A percentile compares a stretch with the other conserved stretches of the same genome.
phyloP scores from a whole-genome alignment of 1,140 invertebrate genomes.

The Drosophila tristis region DNA sequence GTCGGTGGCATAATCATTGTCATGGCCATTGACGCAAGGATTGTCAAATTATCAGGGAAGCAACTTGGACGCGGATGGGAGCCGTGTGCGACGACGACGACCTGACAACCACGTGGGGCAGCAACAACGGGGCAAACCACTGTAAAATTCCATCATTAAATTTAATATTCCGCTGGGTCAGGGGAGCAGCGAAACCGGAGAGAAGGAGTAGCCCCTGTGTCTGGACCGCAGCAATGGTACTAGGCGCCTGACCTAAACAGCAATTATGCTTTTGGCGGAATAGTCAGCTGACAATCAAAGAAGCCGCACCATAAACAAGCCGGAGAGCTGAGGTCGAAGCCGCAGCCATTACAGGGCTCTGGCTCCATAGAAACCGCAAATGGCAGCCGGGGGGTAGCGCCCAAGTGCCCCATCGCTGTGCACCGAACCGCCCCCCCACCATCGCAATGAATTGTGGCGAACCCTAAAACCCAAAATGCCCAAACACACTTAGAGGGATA shows the following conservation, averaged over 20 bases:
- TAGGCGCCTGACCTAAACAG: conserved; percentile 10
- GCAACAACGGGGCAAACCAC: not conserved
- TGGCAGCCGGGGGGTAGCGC: no score
- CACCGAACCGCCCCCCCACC: not conserved
- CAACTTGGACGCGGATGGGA: conserved; percentile 36
- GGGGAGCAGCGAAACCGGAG: not conserved
- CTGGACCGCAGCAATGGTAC: conserved; percentile 35
- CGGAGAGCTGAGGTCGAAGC: conserved; percentile 6
- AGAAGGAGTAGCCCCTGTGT: not conserved
- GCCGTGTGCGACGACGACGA: conserved; percentile 40
- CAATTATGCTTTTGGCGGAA: conserved; percentile 53
- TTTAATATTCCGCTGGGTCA: conserved; percentile 6
- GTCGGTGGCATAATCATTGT: conserved; percentile 70
- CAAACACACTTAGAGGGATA: conserved; percentile 1
- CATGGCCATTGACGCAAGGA: conserved; percentile 77
- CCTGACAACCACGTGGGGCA: not conserved
- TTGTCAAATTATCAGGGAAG: conserved; percentile 76
- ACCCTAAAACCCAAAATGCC: conserved; percentile 34
- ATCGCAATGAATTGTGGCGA: conserved; percentile 54
- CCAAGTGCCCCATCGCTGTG: no score
- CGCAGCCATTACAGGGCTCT: conserved; percentile 10
- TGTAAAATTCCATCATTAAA: conserved; percentile 43
- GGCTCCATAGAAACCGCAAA: not conserved
- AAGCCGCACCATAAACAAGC: conserved; percentile 47
- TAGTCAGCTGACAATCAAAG: conserved; percentile 47